These are phyloP conservation scores for Rutpela maculata DNA, from an alignment of 2,888 invertebrate genomes.

Conservation along the genomic window DNA sequence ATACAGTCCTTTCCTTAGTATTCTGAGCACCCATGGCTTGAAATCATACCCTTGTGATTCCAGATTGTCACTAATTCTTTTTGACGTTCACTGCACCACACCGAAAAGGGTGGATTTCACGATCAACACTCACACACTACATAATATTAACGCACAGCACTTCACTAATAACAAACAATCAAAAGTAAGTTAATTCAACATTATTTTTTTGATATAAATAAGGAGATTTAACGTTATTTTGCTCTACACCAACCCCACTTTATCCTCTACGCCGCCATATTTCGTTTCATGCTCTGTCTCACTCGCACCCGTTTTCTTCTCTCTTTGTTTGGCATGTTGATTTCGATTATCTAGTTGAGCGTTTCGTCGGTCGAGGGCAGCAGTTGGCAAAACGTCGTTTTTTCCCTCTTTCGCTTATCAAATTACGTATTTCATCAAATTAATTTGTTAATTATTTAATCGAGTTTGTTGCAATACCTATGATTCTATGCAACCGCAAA, in stretches of 20 bases:
- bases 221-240: conserved; percentile 62
- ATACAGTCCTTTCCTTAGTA: conserved; percentile 90
- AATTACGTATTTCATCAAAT: conserved; percentile 3
- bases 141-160: conserved; percentile 62
- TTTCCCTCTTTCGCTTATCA: neutral
- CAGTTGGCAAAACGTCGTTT: conserved; percentile 7
- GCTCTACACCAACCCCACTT: conserved; percentile 72
- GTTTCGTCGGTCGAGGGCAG: conserved; percentile 66
- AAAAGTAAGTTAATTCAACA: conserved; percentile 55
- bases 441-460: conserved; percentile 13
- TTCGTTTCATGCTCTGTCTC: conserved; percentile 58
- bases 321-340: conserved; percentile 74
- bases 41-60: conserved; percentile 72
- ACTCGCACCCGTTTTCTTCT: conserved; percentile 44
- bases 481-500: neutral
- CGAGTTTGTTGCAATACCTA: neutral
- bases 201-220: conserved; percentile 64
- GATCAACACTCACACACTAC: conserved; percentile 55
- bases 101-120: conserved; percentile 66
- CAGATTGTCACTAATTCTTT: conserved; percentile 70
- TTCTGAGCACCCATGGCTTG: conserved; percentile 93
- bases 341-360: conserved; percentile 77
- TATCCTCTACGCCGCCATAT: conserved; percentile 69
- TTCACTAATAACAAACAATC: conserved; percentile 44
- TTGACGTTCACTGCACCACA: conserved; percentile 64